Conservation (phyloP, 2,113 vertebrate genomes). For the Girardinichthys multiradiatus region DNA sequence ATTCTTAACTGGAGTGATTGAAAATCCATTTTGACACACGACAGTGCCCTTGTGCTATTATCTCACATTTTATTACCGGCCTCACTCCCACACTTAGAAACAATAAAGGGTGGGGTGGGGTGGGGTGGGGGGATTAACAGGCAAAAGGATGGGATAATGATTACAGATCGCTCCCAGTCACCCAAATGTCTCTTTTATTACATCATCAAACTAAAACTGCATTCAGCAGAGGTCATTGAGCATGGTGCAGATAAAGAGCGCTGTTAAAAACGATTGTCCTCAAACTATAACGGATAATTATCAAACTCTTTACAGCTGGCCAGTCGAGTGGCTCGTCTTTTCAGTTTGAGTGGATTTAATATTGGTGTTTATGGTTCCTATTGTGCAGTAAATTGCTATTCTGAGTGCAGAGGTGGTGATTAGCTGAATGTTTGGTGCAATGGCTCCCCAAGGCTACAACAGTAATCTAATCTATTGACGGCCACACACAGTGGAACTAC, state of each 20-base stretch:
- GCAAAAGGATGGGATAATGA: constrained; percentile 51
- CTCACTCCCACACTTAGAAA: constrained; percentile 44
- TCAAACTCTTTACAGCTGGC: constrained; percentile 58
- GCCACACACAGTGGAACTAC: constrained; percentile 34
- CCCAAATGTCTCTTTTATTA: constrained; percentile 48
- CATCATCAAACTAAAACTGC: constrained; percentile 59
- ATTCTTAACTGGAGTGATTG: constrained; percentile 50
- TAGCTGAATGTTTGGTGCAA: constrained; percentile 59
- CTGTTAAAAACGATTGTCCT: constrained; percentile 61
- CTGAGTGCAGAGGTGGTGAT: constrained; percentile 46
- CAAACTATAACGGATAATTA: constrained; percentile 61
- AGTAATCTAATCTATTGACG: constrained; percentile 42
- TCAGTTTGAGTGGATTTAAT: constrained; percentile 59
- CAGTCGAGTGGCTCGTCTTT: constrained; percentile 59
- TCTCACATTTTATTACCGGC: constrained; percentile 61
- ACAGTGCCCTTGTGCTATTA: constrained; percentile 44
- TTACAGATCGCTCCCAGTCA: constrained; percentile 38
- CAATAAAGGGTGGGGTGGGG: too few relatives aligned
- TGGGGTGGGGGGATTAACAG: constrained; percentile 37
- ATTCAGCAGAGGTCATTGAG: constrained; percentile 52
- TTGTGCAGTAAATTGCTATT: constrained; percentile 39
- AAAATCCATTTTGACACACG: constrained; percentile 63
- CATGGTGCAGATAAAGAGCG: constrained; percentile 41
- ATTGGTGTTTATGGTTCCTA: constrained; percentile 55
- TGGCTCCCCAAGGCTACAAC: constrained; percentile 26